Conservation (phyloP, 2,888 invertebrate species). For the Poecilus cupreus region DNA sequence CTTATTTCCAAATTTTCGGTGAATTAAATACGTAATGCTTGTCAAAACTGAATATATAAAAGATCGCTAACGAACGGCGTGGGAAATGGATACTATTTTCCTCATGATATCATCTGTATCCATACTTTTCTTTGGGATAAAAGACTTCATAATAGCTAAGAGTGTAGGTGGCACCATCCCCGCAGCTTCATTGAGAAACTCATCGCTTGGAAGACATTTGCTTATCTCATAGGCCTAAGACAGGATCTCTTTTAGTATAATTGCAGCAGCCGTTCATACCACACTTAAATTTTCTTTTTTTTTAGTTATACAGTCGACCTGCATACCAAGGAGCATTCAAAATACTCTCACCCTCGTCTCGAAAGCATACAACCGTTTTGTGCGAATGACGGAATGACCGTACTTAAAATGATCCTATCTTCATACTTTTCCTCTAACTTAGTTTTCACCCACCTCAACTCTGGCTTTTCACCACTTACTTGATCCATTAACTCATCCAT, state of each 20-base stretch:
- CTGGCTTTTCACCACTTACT: slow-evolving; percentile 43
- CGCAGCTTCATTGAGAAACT: not conserved
- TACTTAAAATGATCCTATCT: slow-evolving; percentile 6
- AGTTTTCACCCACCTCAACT: slow-evolving; percentile 48
- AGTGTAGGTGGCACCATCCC: not conserved
- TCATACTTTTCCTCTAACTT: slow-evolving; percentile 35
- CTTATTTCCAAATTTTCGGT: slow-evolving; percentile 56
- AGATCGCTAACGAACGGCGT: not conserved
- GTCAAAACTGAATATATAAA: slow-evolving; percentile 52
- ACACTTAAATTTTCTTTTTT: slow-evolving; percentile 38
- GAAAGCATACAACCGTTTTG: slow-evolving; percentile 32
- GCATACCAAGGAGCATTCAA: slow-evolving; percentile 31
- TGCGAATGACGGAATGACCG: slow-evolving; percentile 1
- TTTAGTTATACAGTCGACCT: slow-evolving; percentile 2
- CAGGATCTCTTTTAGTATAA: slow-evolving; percentile 45
- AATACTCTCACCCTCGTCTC: slow-evolving; percentile 11
- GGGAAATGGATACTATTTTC: not conserved
- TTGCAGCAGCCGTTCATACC: slow-evolving; percentile 39
- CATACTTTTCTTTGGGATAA: not conserved
- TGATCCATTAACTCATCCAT: slow-evolving; percentile 54
- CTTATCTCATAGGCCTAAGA: not conserved
- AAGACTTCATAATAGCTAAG: not conserved
- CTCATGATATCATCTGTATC: not conserved
- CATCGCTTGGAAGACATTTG: not conserved
- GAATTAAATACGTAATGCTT: slow-evolving; percentile 46